These are phyloP conservation scores for Rhynchopsitta pachyrhyncha DNA, from an alignment of 2,113 vertebrate species.

Conservation along the genomic window DNA sequence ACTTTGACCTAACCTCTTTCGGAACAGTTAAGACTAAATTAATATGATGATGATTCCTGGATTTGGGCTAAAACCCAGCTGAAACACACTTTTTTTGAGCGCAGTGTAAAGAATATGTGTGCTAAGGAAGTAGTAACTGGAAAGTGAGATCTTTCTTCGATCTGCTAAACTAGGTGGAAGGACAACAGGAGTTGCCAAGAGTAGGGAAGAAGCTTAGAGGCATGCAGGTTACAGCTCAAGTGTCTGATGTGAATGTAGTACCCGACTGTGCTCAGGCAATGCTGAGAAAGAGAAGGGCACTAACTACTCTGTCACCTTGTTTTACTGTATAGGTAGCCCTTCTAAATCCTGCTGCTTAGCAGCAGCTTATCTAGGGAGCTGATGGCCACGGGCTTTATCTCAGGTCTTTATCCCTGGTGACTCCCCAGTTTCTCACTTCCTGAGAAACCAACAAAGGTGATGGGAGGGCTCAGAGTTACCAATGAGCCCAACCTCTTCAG, in stretches of 20 bases:
- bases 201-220: not conserved
- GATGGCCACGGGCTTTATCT: not conserved
- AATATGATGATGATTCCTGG: not conserved
- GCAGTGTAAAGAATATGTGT: not conserved
- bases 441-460: not conserved
- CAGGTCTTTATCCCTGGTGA: not conserved
- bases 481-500: not conserved
- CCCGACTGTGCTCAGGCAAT: rapidly evolving
- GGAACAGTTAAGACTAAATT: not conserved
- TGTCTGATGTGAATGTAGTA: rapidly evolving
- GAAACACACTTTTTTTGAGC: not conserved
- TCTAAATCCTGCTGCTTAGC: not conserved
- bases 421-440: not conserved
- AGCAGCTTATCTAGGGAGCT: not conserved
- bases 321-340: not conserved
- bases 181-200: not conserved
- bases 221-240: not conserved
- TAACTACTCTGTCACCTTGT: not conserved
- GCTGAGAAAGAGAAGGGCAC: not conserved
- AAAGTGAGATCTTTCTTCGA: not conserved
- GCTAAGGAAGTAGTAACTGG: not conserved
- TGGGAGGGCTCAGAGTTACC: not conserved
- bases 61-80: not conserved
- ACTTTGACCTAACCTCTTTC: not conserved
- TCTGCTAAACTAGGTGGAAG: not conserved